Conservation (phyloP, 92 coral and sea anemone genomes). For the Montipora capitata region DNA sequence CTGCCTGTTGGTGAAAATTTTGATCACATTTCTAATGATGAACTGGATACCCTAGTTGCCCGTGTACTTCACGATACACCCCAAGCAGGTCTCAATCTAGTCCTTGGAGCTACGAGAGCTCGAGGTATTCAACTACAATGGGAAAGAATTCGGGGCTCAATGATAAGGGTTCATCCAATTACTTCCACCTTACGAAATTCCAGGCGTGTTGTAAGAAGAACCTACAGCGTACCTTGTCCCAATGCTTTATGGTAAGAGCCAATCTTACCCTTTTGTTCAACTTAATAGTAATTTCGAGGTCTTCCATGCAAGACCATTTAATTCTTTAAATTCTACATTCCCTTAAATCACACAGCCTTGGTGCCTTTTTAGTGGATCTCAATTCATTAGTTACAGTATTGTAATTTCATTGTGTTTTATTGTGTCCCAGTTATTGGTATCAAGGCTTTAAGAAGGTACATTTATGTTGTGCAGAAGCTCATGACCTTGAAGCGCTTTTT, state of each 20-base stretch:
- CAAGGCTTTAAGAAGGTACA: no score
- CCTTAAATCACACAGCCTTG: not conserved
- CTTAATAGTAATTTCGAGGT: not conserved
- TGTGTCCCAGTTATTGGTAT: no score
- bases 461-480: no score
- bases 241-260: not conserved
- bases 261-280: not conserved
- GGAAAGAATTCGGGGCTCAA: not conserved
- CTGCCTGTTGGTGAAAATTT: no score
- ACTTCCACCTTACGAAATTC: not conserved
- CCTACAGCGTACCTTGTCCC: not conserved
- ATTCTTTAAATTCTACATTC: not conserved
- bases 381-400: no score
- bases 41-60: no score
- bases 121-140: not conserved
- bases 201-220: not conserved
- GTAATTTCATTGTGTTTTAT: no score
- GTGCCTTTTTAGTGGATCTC: not conserved
- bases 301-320: not conserved
- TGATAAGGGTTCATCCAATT: conserved; percentile 9
- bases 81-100: not conserved
- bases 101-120: not conserved
- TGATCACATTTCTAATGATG: no score
- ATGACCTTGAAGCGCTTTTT: no score
- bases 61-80: not conserved